These are phyloP conservation scores for Sesia bembeciformis DNA, from an alignment of 2,888 invertebrate genomes.

Conservation along the genomic window DNA sequence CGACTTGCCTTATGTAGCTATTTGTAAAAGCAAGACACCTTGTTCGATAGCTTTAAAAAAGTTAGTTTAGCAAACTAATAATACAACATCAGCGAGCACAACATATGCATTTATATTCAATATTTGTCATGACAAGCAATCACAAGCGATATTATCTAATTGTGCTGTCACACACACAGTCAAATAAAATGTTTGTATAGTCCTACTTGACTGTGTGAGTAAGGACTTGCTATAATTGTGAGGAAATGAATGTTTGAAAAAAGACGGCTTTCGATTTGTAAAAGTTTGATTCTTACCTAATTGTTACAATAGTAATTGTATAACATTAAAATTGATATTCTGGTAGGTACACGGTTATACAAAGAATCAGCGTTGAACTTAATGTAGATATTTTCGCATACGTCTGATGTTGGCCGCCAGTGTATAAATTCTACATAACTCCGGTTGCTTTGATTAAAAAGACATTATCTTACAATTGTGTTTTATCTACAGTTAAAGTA, in stretches of 20 bases:
- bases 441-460: too few species aligned
- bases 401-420: neutral
- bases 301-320: neutral
- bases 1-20: slow-evolving; percentile 35
- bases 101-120: slow-evolving; percentile 16
- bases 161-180: neutral
- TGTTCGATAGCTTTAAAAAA: slow-evolving; percentile 10
- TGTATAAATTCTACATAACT: neutral
- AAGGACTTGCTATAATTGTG: slow-evolving; percentile 9
- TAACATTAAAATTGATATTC: slow-evolving; percentile 2
- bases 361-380: slow-evolving; percentile 29
- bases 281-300: neutral
- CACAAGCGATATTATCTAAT: neutral
- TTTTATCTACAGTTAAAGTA: too few species aligned
- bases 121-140: neutral
- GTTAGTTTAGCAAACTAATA: slow-evolving; percentile 21
- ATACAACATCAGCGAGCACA: slow-evolving; percentile 32
- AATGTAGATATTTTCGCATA: neutral
- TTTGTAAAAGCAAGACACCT: neutral
- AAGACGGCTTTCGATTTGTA: too few species aligned
- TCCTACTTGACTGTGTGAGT: slow-evolving; percentile 20
- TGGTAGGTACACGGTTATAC: slow-evolving; percentile 38
- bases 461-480: too few species aligned
- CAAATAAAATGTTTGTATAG: slow-evolving; percentile 7
- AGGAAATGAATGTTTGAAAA: neutral